A percentile compares a stretch with the other conserved stretches of the same genome.
Conservation (phyloP, 2,888 invertebrate species). For the Rhingia rostrata region DNA sequence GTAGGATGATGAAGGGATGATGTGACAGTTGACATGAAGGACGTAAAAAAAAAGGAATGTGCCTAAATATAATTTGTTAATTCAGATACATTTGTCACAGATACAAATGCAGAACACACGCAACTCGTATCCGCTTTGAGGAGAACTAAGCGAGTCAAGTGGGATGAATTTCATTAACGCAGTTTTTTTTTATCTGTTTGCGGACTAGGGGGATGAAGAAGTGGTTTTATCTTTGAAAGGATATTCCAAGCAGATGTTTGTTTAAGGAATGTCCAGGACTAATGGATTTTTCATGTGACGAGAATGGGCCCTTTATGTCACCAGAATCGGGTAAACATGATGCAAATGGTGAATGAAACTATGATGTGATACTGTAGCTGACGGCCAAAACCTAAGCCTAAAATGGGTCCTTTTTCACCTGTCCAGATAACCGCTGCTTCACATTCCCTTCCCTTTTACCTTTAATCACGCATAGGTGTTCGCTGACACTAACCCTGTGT, state of each 20-base stretch:
- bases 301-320: neutral
- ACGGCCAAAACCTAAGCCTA: too few species aligned
- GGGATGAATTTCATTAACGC: conserved; percentile 57
- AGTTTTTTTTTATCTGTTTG: conserved; percentile 20
- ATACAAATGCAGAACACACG: conserved; percentile 26
- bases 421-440: too few species aligned
- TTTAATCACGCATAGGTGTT: neutral
- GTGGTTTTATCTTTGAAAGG: neutral
- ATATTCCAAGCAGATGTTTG: conserved; percentile 37
- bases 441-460: too few species aligned
- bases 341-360: too few species aligned
- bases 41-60: conserved; percentile 32
- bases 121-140: neutral
- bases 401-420: too few species aligned
- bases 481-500: neutral
- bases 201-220: neutral
- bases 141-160: conserved; percentile 32
- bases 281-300: conserved; percentile 59
- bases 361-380: too few species aligned
- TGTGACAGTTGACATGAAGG: conserved; percentile 63
- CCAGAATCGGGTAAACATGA: neutral
- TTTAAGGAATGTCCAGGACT: conserved; percentile 10
- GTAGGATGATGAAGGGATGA: conserved; percentile 42
- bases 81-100: conserved; percentile 58
- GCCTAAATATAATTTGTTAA: conserved; percentile 52